A percentile compares a stretch with the other conserved stretches of the same genome.
Conservation (phyloP, 1,140 invertebrate species). For the Caenorhabditis brenneri region DNA sequence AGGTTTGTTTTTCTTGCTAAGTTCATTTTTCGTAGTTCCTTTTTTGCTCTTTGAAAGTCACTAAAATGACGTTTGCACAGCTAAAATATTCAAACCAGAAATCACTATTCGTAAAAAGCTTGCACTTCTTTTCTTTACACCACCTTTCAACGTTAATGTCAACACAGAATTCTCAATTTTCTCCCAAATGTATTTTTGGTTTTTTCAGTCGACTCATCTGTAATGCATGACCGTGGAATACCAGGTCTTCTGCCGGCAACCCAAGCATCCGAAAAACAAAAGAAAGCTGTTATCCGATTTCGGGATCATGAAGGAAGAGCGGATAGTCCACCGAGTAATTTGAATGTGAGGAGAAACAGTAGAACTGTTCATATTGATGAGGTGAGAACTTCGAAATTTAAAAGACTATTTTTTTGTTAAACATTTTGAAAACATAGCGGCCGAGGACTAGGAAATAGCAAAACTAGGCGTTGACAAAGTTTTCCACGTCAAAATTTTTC, state of each 20-base stretch:
- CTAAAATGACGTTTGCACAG: background rate
- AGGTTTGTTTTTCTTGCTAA: background rate
- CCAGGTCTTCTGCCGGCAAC: constrained; percentile 11
- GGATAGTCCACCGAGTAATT: background rate
- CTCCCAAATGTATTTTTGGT: too few species aligned
- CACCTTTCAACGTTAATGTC: background rate
- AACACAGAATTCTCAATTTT: background rate
- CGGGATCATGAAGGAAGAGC: background rate
- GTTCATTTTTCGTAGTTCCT: background rate
- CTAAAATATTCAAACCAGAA: background rate
- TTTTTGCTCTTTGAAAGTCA: background rate
- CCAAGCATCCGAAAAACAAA: constrained; percentile 20
- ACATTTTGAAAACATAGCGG: background rate
- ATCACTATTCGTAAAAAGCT: background rate
- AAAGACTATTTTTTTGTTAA: background rate
- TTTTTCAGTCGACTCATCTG: constrained; percentile 18
- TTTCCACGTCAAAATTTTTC: too few species aligned
- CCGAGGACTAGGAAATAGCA: too few species aligned
- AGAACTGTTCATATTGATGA: constrained; percentile 11
- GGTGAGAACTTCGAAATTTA: constrained; percentile 2
- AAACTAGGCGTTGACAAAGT: too few species aligned
- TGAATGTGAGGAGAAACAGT: background rate
- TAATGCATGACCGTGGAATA: constrained; percentile 30
- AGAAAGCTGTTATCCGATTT: constrained; percentile 13
- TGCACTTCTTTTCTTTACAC: background rate